Conservation (phyloP, 2,113 vertebrate species). For the Hydropotes inermis region DNA sequence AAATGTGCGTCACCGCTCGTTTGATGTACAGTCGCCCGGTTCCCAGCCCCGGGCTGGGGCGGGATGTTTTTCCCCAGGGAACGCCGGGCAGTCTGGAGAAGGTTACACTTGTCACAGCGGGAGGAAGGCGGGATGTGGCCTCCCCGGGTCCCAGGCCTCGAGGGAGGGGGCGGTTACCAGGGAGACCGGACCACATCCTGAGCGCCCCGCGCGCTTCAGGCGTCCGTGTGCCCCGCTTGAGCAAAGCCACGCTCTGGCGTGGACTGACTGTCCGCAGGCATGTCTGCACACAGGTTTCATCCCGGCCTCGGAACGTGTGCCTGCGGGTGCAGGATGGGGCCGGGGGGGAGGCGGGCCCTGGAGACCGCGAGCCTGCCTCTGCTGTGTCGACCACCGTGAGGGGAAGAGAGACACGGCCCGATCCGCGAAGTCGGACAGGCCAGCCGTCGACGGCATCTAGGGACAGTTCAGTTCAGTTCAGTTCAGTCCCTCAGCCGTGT, state of each 20-base stretch:
- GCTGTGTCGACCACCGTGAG: not conserved
- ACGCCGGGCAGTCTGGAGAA: not conserved
- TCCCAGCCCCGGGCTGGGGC: not conserved
- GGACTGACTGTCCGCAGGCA: too few species aligned
- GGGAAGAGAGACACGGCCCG: not conserved
- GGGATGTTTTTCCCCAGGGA: accelerated
- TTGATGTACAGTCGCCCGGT: not conserved
- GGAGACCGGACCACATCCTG: too few species aligned
- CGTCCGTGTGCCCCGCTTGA: accelerated
- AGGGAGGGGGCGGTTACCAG: not conserved
- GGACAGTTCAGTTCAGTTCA: not conserved
- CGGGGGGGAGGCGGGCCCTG: not conserved
- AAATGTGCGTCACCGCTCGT: not conserved
- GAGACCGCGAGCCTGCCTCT: not conserved
- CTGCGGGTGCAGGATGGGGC: not conserved
- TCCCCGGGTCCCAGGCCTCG: accelerated
- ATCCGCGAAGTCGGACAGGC: not conserved
- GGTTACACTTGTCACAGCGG: not conserved
- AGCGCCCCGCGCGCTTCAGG: accelerated
- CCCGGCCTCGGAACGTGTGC: not conserved
- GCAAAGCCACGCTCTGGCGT: not conserved
- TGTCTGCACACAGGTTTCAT: not conserved
- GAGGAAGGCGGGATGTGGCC: not conserved
- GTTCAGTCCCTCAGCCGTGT: not conserved
- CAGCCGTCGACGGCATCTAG: not conserved